Base-by-base conservation (phyloP, 2,113 vertebrate species). In the Mormyrus lacerda region DNA sequence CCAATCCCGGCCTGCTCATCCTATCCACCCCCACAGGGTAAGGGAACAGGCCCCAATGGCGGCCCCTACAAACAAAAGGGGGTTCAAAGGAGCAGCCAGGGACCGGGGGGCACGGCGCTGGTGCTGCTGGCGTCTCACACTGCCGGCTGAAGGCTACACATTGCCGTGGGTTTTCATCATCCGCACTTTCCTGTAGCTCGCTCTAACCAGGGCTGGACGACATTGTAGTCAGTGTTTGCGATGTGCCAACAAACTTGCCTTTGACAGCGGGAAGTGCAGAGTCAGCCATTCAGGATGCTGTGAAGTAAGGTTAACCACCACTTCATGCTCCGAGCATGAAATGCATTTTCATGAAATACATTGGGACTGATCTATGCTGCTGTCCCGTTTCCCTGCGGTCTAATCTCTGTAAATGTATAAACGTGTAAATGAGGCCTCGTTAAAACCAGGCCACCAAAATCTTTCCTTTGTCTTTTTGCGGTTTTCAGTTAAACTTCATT, bases 111-210 rank as follows among this genome's bases (percentile, higher is more conserved):
- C 27, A 47, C 1, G 2, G 11, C 35, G 44, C 76, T 19, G 27
- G 42, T 21, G 35, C 76, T 24, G 50, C 31, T 9, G 61, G 88
- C 5, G 24, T 82, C 48, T n/a, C 73, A 17, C 4, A 19, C 69
- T 73, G 4, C 19, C 19, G 5, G 50, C 86, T 42, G 53, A 87
- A 87, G 45, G 21, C 53, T 61, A 39, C 35, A 65, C 8, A 53
- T 85, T 84, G 51, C 88, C n/a, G 5, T 11, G 17, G 51, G 53
- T 84, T 89, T 85, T 89, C 88, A 3, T 89, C 88, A 89, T 61
- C 51, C 1, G 7, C 15, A 24, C n/a, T 13, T 44, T 84, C 79
- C 53, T 45, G 51, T n/a, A 61, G 39, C 21, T 7, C 13, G 50
- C 13, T 84, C 39, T 89, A 51, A 45, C 88, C 51, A 58, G 48